Conservation (phyloP, 2,888 invertebrate species). For the Leptopilina myrica region DNA sequence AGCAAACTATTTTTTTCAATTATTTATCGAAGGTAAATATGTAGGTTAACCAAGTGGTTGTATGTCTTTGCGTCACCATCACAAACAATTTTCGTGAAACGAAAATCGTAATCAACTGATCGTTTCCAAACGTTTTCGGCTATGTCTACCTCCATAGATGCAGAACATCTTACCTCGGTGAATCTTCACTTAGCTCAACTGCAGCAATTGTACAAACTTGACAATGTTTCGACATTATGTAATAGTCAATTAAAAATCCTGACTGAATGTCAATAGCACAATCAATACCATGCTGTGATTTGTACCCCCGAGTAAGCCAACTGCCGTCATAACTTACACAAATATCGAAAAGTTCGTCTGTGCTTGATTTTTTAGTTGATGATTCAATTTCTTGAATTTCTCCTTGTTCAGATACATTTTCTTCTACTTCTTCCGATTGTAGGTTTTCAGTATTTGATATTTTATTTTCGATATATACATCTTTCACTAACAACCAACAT, state of each 20-base stretch:
- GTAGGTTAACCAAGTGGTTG: constrained; percentile 43
- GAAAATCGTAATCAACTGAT: constrained; percentile 44
- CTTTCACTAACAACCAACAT: not conserved
- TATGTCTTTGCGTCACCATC: constrained; percentile 51
- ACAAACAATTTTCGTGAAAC: constrained; percentile 47
- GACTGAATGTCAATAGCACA: constrained; percentile 49
- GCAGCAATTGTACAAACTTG: constrained; percentile 48
- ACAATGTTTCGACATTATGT: constrained; percentile 53
- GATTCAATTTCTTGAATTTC: not conserved
- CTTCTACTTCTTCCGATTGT: not conserved
- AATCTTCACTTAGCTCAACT: constrained; percentile 42
- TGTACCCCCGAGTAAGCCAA: constrained; percentile 14
- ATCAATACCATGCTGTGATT: constrained; percentile 3
- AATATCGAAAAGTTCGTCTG: not conserved
- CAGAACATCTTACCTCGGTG: constrained; percentile 50
- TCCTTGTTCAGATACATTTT: not conserved
- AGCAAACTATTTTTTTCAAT: too few species aligned
- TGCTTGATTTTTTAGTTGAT: not conserved
- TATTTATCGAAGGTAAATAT: too few species aligned
- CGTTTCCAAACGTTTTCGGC: constrained; percentile 50
- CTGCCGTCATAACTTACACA: constrained; percentile 1
- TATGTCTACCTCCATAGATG: constrained; percentile 50
- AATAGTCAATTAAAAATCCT: constrained; percentile 53
- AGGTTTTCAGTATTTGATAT: not conserved
- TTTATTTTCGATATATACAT: not conserved